Evolutionary conservation across 2,888 invertebrate genomes (phyloP).

Genomic region (Agonopterix arenella): DNA sequence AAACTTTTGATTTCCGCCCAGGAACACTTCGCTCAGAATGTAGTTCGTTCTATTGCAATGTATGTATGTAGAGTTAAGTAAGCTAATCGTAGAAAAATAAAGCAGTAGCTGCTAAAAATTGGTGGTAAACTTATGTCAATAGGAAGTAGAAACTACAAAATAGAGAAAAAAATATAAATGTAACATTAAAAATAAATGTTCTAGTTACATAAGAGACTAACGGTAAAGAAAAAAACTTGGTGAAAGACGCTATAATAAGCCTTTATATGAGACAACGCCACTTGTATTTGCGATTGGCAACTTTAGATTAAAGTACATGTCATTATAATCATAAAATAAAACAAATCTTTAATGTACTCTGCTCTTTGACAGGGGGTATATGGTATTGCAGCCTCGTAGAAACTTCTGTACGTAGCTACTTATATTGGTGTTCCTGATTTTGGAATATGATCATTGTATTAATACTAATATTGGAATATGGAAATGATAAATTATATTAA

Average conservation of each 20-base stretch:
- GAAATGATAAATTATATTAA: conserved; percentile 71
- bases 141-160: conserved; percentile 61
- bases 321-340: conserved; percentile 46
- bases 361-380: conserved; percentile 64
- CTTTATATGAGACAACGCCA: conserved; percentile 60
- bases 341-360: conserved; percentile 59
- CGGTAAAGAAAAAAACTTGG: conserved; percentile 65
- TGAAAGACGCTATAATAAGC: conserved; percentile 74
- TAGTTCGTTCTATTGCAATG: conserved; percentile 59
- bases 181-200: conserved; percentile 65
- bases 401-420: conserved; percentile 70
- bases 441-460: conserved; percentile 60
- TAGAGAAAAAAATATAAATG: conserved; percentile 52
- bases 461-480: conserved; percentile 64
- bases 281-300: conserved; percentile 72
- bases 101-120: conserved; percentile 61
- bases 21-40: conserved; percentile 39
- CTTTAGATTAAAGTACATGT: conserved; percentile 60
- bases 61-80: conserved; percentile 76
- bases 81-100: conserved; percentile 56
- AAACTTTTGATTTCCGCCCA: conserved; percentile 34
- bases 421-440: conserved; percentile 52
- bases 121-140: conserved; percentile 76
- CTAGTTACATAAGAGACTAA: conserved; percentile 64
- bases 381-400: conserved; percentile 68